These are phyloP conservation scores for Digitonthophagus gazella DNA, from an alignment of 2,888 invertebrate genomes.

Conservation along the genomic window DNA sequence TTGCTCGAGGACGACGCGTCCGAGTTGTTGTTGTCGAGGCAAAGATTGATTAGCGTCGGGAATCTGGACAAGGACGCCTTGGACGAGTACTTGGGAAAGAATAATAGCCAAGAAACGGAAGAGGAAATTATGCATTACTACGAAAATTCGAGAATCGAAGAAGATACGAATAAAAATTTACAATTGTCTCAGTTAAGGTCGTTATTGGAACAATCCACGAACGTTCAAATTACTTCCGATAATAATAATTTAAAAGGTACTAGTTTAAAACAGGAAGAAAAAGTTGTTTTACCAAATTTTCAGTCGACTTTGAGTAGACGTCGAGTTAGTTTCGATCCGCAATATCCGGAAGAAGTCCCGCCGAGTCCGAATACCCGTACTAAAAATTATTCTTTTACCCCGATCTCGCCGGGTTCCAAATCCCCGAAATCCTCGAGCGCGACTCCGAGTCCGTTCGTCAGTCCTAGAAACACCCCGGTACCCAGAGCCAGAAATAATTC, in stretches of 20 bases:
- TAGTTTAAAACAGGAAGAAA: conserved; percentile 13
- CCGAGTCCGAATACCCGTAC: conserved; percentile 75
- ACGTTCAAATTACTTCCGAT: conserved; percentile 4
- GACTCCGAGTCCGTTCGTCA: conserved; percentile 77
- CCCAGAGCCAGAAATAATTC: conserved; percentile 63
- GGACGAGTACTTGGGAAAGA: conserved; percentile 77
- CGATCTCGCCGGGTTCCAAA: conserved; percentile 67
- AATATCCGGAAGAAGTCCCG: conserved; percentile 55
- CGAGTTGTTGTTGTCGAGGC: conserved; percentile 49
- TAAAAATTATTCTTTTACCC: conserved; percentile 81
- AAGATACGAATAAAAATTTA: conserved; percentile 22
- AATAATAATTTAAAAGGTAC: conserved; percentile 9
- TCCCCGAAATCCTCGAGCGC: conserved; percentile 64
- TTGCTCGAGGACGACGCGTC: conserved; percentile 30
- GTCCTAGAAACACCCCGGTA: conserved; percentile 74
- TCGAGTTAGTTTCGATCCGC: conserved; percentile 60
- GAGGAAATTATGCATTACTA: conserved; percentile 84
- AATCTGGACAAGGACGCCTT: conserved; percentile 77
- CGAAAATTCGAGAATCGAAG: conserved; percentile 54
- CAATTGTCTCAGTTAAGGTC: conserved; percentile 73
- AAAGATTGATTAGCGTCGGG: conserved; percentile 71
- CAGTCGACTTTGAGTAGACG: conserved; percentile 41
- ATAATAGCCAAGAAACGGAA: conserved; percentile 76
- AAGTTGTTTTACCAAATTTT: conserved; percentile 12
- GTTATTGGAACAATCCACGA: conserved; percentile 51